Conservation (phyloP, 1,140 invertebrate genomes). For the Bombus superbus region DNA sequence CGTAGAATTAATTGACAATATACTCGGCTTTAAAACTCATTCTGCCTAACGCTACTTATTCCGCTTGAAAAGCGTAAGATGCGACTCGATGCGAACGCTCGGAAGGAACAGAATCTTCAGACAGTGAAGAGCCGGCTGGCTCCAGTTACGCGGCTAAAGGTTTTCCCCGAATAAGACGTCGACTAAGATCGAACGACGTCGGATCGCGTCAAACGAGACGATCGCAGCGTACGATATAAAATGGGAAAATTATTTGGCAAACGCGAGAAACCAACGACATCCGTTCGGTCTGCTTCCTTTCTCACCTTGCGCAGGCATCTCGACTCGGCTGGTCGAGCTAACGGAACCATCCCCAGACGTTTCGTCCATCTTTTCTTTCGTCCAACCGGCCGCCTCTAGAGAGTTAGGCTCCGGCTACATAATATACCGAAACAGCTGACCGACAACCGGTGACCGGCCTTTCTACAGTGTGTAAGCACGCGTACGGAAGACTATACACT, state of each 20-base stretch:
- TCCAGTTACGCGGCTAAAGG: too few relatives aligned
- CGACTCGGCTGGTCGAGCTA: slow-evolving; percentile 62
- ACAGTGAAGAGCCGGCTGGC: too few relatives aligned
- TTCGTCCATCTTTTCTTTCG: slow-evolving; percentile 50
- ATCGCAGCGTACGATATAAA: neutral
- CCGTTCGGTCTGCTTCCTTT: slow-evolving; percentile 26
- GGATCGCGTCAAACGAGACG: too few relatives aligned
- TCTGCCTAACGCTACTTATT: too few relatives aligned
- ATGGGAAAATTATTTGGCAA: slow-evolving; percentile 14
- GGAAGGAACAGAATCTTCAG: too few relatives aligned
- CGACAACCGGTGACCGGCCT: slow-evolving; percentile 40
- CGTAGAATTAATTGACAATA: too few relatives aligned
- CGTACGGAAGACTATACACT: neutral
- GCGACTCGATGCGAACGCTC: too few relatives aligned
- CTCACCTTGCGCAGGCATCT: slow-evolving; percentile 40
- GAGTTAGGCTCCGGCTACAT: slow-evolving; percentile 19
- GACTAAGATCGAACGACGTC: too few relatives aligned
- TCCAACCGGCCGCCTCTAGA: slow-evolving; percentile 7
- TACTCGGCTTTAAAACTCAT: too few relatives aligned
- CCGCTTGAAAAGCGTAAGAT: too few relatives aligned
- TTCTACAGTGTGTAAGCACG: neutral
- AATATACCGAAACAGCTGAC: slow-evolving; percentile 63
- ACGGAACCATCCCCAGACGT: slow-evolving; percentile 67
- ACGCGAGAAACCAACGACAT: neutral
- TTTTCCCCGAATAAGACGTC: neutral